Evolutionary conservation across 2,888 invertebrate species (phyloP), one percentile per base, ranked within the genome.

Genomic region (Drosophila testacea): DNA sequence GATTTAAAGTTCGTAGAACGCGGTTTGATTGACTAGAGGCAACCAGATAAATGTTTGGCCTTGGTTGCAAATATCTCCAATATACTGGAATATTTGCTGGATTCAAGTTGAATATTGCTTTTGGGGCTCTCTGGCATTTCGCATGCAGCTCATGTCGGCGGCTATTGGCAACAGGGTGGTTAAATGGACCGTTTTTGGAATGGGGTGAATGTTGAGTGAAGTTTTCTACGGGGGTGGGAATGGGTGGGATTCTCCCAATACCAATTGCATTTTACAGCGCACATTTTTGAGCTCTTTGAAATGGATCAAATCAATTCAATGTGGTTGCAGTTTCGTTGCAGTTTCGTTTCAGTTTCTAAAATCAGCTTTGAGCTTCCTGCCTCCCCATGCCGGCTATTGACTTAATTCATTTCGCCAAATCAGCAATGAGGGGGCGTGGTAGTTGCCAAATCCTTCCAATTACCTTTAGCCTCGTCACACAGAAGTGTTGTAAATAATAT

Each of bases 231-330:
- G n/a, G 4, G 55, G 4, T 10, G 2, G 28, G 41, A 16, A 22
- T 9, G 10, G 42, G 9, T n/a, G 16, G 51, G 7, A 22, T 54
- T 11, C 44, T 57, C 44, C 62, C 68, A 62, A 63, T 61, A 69
- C 66, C 80, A 85, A 88, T 83, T 88, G 88, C 83, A 83, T 83
- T 82, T 79, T 69, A 68, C 69, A 66, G 70, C 57, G 57, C 69
- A 69, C 86, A 82, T 76, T 85, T 73, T 79, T 73, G 83, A 52
- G 77, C 74, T 76, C 63, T 69, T 74, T 65, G 44, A 67, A 79
- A 86, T 86, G 69, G 87, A 68, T 81, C 84, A 79, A 87, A 86
- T 87, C 87, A 87, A 87, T 84, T 89, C 79, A 76, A 52, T 83
- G 88, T 55, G 84, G 87, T 81, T 87, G 84, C 75, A 66, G 62